phyloP scores from a whole-genome alignment of 2,113 vertebrate species.

The Catharus fuscescens region DNA sequence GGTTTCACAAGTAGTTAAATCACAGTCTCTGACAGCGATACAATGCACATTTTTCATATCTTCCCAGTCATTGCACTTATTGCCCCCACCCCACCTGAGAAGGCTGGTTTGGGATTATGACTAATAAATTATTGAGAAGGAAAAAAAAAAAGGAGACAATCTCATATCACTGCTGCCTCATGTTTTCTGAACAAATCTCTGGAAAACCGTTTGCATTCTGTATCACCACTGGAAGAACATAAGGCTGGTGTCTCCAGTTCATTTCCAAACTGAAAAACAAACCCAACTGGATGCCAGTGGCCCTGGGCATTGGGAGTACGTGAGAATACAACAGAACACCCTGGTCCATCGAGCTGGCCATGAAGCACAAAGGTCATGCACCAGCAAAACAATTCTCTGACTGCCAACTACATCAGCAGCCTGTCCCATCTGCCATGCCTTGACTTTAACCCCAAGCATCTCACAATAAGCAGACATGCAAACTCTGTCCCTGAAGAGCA shows the following conservation, averaged over 20 bases:
- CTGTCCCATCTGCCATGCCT: not conserved
- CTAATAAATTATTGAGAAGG: not conserved
- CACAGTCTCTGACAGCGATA: not conserved
- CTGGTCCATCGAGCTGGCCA: rapidly evolving
- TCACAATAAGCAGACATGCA: not conserved
- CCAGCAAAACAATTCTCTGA: not conserved
- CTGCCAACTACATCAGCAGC: not conserved
- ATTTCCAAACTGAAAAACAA: not conserved
- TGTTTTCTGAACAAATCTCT: not conserved
- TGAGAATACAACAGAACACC: not conserved
- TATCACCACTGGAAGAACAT: not conserved
- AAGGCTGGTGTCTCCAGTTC: not conserved
- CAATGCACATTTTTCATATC: not conserved
- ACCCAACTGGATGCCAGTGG: not conserved
- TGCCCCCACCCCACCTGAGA: not conserved
- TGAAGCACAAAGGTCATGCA: not conserved
- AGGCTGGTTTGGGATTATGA: not conserved
- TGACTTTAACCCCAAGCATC: not conserved
- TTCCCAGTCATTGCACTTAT: not conserved
- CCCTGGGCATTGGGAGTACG: rapidly evolving
- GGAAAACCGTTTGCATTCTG: not conserved
- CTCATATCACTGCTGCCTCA: not conserved
- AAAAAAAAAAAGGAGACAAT: not conserved
- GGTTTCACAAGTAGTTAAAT: not conserved
- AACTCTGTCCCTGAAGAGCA: not conserved